Evolutionary conservation across 2,113 vertebrate genomes (phyloP).

Genomic region (Austrofundulus limnaeus): DNA sequence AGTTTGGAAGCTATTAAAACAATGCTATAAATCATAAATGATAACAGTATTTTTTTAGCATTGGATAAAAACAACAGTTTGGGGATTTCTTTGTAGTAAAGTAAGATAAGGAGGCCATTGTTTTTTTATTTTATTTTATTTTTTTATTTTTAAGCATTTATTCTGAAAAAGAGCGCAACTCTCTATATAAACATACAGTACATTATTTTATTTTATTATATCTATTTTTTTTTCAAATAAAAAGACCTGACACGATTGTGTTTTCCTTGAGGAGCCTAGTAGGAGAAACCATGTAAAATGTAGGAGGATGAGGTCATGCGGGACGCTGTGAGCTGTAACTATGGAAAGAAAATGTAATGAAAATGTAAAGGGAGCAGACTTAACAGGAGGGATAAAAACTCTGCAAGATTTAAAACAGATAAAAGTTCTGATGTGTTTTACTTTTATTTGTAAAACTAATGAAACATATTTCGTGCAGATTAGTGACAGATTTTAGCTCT

Average conservation of each 20-base stretch:
- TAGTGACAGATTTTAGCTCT: background rate
- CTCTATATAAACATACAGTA: too few species aligned
- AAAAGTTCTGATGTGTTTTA: background rate
- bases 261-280: background rate
- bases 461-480: background rate
- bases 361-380: background rate
- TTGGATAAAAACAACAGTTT: background rate
- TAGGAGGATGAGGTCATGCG: background rate
- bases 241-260: too few species aligned
- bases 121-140: too few species aligned
- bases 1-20: background rate
- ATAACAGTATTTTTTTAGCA: too few species aligned
- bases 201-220: too few species aligned
- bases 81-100: too few species aligned
- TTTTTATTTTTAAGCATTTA: too few species aligned
- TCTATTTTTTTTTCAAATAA: too few species aligned
- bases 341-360: background rate
- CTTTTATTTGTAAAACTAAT: background rate
- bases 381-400: background rate
- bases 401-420: background rate
- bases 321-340: background rate
- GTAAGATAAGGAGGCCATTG: too few species aligned
- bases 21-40: background rate
- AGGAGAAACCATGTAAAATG: background rate
- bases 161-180: too few species aligned